A percentile compares a stretch with the other conserved stretches of the same genome.
These are phyloP conservation scores for Apoda limacodes DNA, from an alignment of 2,888 invertebrate species.

Conservation along the genomic window DNA sequence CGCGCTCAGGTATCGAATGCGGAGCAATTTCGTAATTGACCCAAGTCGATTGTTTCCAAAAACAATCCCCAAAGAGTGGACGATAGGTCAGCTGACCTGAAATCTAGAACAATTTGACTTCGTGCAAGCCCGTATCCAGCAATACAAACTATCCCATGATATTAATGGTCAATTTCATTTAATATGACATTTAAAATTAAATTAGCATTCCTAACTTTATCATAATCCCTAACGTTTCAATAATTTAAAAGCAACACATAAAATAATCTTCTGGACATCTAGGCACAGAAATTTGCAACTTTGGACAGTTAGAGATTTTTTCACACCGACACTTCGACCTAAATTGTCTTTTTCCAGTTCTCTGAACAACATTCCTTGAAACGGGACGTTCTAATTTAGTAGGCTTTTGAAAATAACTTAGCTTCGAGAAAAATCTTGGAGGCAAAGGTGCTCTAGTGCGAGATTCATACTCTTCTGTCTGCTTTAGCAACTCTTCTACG, in stretches of 20 bases:
- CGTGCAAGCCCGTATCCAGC: no score
- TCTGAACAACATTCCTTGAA: slow-evolving; percentile 38
- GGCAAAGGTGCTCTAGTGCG: background rate
- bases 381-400: slow-evolving; percentile 22
- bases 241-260: slow-evolving; percentile 51
- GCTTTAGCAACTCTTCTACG: slow-evolving; percentile 2
- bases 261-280: slow-evolving; percentile 60
- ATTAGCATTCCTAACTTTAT: no score
- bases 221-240: no score
- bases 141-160: no score
- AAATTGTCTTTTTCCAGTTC: slow-evolving; percentile 35
- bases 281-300: slow-evolving; percentile 55
- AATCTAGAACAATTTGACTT: no score
- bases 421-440: slow-evolving; percentile 35
- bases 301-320: slow-evolving; percentile 60
- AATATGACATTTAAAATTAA: no score
- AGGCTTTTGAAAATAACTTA: slow-evolving; percentile 39
- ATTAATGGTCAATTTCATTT: no score
- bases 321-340: slow-evolving; percentile 54
- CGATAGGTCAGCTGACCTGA: no score
- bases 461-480: slow-evolving; percentile 2
- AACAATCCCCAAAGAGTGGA: no score
- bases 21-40: no score
- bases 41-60: no score
- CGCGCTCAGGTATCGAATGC: no score